Evolutionary conservation across 2,113 vertebrate genomes (phyloP).

Genomic region (Calidris pugnax): DNA sequence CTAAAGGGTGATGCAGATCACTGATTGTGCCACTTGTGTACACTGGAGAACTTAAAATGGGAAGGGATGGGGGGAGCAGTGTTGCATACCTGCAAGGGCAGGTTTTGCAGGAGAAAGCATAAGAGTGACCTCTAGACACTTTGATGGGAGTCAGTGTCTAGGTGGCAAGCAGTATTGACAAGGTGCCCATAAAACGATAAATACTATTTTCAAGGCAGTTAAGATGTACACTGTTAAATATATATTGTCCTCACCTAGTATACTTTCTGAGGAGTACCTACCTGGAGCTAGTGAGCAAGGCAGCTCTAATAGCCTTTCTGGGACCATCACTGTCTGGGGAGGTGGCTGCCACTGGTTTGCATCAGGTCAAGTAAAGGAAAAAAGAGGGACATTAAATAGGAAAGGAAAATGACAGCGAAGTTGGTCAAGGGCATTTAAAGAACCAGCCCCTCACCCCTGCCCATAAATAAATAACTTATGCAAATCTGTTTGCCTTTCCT

Average conservation of each 20-base stretch:
- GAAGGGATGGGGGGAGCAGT: fast-evolving
- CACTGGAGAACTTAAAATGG: background rate
- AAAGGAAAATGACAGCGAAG: background rate
- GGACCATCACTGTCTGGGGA: background rate
- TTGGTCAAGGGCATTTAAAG: background rate
- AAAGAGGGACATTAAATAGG: background rate
- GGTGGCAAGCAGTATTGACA: background rate
- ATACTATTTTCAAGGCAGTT: background rate
- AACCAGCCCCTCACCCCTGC: background rate
- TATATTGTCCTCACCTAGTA: background rate
- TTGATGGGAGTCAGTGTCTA: background rate
- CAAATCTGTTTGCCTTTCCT: background rate
- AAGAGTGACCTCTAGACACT: background rate
- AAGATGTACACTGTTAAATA: background rate
- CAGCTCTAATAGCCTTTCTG: background rate
- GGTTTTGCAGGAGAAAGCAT: fast-evolving
- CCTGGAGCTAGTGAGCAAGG: background rate
- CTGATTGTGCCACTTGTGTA: background rate
- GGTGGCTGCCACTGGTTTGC: background rate
- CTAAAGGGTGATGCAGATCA: background rate
- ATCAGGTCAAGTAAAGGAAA: background rate
- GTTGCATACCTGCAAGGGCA: background rate
- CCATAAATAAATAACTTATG: background rate
- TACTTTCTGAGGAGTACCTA: background rate
- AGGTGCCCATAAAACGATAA: background rate